These are phyloP conservation scores for Luehdorfia chinensis DNA, from an alignment of 1,140 invertebrate genomes.

Conservation along the genomic window DNA sequence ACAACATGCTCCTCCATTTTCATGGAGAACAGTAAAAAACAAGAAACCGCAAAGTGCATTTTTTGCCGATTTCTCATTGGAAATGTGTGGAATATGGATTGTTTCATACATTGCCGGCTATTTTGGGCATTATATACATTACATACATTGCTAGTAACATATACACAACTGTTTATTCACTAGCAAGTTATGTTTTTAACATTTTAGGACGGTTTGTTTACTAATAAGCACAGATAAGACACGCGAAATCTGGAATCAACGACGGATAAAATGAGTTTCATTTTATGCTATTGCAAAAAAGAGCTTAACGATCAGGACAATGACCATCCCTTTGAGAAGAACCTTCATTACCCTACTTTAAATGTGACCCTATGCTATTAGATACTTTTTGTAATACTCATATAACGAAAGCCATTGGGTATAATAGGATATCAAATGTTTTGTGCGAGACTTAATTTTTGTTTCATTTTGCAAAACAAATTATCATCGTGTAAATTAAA, in stretches of 20 bases:
- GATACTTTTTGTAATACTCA: background rate
- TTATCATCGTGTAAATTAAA: background rate
- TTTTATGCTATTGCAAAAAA: conserved; percentile 5
- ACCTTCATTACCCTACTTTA: conserved; percentile 2
- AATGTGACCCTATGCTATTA: background rate
- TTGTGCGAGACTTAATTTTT: background rate
- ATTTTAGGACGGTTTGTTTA: no score
- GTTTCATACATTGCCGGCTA: no score
- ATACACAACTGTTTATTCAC: no score
- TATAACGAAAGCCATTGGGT: background rate
- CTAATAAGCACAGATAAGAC: no score
- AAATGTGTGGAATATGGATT: no score
- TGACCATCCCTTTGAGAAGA: background rate
- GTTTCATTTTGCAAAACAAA: background rate
- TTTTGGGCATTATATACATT: no score
- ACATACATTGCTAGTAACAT: no score
- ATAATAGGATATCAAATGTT: background rate
- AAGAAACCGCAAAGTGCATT: no score
- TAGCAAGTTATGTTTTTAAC: no score
- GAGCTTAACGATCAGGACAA: conserved; percentile 11
- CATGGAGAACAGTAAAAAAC: no score
- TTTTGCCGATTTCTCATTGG: no score
- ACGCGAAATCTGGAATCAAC: conserved; percentile 13
- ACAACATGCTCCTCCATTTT: no score
- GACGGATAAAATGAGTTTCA: conserved; percentile 11